phyloP scores from a whole-genome alignment of 2,113 vertebrate species.

The Alligator sinensis region DNA sequence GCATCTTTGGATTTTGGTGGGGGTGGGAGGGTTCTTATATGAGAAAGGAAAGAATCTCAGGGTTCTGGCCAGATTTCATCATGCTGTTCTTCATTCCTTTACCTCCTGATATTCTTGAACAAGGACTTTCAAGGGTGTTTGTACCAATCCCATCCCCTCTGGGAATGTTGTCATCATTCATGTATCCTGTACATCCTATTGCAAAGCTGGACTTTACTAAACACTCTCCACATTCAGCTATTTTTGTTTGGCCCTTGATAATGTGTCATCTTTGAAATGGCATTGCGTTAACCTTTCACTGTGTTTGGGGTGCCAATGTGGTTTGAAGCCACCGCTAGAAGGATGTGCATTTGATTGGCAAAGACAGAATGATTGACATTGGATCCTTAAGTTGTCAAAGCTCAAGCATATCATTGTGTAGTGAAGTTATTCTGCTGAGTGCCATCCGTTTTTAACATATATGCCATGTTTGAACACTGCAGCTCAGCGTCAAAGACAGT shows the following conservation, averaged over 20 bases:
- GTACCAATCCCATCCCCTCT: constrained; percentile 44
- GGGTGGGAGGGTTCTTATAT: too few species aligned
- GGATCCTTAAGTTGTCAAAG: constrained; percentile 54
- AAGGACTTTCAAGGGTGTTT: constrained; percentile 59
- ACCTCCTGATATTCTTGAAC: constrained; percentile 35
- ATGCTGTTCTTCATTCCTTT: constrained; percentile 7
- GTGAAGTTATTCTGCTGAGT: constrained; percentile 22
- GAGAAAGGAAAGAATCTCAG: constrained; percentile 17
- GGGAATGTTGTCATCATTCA: not conserved
- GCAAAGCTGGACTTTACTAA: not conserved
- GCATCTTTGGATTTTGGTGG: not conserved
- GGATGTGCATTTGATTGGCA: constrained; percentile 71
- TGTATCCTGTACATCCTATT: constrained; percentile 14
- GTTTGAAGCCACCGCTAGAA: constrained; percentile 46
- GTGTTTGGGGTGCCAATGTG: constrained; percentile 56
- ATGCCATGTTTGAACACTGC: constrained; percentile 27
- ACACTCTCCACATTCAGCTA: not conserved
- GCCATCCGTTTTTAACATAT: not conserved
- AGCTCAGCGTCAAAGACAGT: constrained; percentile 1
- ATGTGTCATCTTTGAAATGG: constrained; percentile 57
- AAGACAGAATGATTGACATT: constrained; percentile 64
- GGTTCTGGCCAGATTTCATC: constrained; percentile 24
- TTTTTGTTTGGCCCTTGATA: constrained; percentile 63
- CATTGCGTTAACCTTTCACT: constrained; percentile 48
- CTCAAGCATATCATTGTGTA: not conserved